These are phyloP conservation scores for Oophaga pumilio DNA, from an alignment of 2,113 vertebrate genomes.

Conservation along the genomic window DNA sequence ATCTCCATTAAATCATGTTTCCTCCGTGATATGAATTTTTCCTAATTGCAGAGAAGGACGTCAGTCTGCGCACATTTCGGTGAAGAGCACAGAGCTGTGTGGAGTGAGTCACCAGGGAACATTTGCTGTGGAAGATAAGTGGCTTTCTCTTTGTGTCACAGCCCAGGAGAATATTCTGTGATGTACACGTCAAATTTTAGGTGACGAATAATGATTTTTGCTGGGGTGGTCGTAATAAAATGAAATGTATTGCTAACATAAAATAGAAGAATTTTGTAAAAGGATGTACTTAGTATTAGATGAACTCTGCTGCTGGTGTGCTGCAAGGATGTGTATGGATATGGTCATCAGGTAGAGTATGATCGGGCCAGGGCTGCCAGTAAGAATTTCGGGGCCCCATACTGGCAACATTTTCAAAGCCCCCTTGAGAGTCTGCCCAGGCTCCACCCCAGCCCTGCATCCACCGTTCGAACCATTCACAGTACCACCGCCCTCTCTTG, in stretches of 20 bases:
- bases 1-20: neutral
- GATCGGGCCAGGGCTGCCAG: too few relatives aligned
- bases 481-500: too few relatives aligned
- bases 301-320: neutral
- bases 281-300: neutral
- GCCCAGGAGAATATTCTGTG: too few relatives aligned
- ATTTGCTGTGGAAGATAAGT: neutral
- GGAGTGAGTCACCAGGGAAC: neutral
- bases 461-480: too few relatives aligned
- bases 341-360: too few relatives aligned
- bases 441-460: too few relatives aligned
- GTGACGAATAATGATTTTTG: neutral
- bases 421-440: too few relatives aligned
- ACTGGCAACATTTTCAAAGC: too few relatives aligned
- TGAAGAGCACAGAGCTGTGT: neutral
- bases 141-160: neutral
- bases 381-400: too few relatives aligned
- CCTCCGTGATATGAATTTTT: neutral
- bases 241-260: neutral
- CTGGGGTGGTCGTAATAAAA: neutral
- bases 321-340: too few relatives aligned
- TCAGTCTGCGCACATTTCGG: slow-evolving; percentile 3
- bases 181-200: neutral
- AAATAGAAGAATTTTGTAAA: neutral
- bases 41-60: neutral